Evolutionary conservation across 2,797 vertebrate genomes (phyloP), one percentile per base, ranked within the genome.

Genomic region (Ciconia nigra): DNA sequence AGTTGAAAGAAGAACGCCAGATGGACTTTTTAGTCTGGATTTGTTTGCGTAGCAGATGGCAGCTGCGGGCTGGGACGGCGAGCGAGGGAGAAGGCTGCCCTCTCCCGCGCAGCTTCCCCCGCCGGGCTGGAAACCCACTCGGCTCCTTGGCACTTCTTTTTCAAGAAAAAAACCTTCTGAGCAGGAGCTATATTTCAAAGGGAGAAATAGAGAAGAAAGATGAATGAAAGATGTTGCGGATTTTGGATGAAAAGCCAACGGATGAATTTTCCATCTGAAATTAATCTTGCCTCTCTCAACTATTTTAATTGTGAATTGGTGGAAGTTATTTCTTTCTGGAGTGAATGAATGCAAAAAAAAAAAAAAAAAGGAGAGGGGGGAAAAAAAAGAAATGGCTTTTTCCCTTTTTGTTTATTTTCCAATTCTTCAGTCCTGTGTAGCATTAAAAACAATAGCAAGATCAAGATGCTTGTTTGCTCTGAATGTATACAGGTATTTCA

Each of bases 401-500:
- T 65, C 59, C 46, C 71, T 77, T 97, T 74, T 66, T 67, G 79
- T 72, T 92, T 89, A 28, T 94, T 86, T 91, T 42, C 49, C 39
- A 42, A 70, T 84, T 83, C 71, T 95, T 96, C 12, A 14, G 80
- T 88, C 77, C 87, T 86, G 39, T 72, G 88, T 96, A 70, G 76
- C 69, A 58, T 83, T 90, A 58, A 93, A 91, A 65, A 96, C 84
- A 93, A 72, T 25, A 91, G 78, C 78, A 82, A 80, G 93, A 93
- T 93, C 47, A 77, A 96, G 89, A 96, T 61, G 92, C 83, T 96
- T 92, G 71, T 94, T 98, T 94, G 91, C 41, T 90, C 92, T 93
- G 97, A 98, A 98, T 97, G 97, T 97, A 94, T 87, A 92, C 96
- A 67, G 93, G 91, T 94, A 85, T 95, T 91, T 92, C 95, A 83